Evolutionary conservation across 2,797 vertebrate species (phyloP).

Genomic region (Ciconia nigra): DNA sequence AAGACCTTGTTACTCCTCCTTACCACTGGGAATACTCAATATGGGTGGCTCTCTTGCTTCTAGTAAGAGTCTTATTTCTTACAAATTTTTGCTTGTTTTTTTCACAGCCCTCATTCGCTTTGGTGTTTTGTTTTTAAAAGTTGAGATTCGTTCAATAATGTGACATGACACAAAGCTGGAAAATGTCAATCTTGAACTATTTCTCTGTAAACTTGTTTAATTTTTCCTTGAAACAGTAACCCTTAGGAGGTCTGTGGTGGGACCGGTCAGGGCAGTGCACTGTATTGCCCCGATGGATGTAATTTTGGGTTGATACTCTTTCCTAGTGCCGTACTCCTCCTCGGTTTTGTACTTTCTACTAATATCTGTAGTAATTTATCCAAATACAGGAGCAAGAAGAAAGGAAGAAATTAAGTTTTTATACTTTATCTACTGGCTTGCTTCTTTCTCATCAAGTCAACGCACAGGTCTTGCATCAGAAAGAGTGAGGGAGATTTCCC

Average conservation of each 20-base stretch:
- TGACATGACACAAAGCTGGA: constrained; percentile 38
- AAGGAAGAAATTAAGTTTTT: neutral
- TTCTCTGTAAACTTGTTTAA: constrained; percentile 14
- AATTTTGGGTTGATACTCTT: neutral
- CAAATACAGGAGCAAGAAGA: neutral
- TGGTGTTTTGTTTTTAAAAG: neutral
- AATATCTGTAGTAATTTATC: neutral
- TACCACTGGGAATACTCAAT: neutral
- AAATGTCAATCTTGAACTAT: neutral
- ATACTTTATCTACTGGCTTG: neutral
- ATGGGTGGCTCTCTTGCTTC: neutral
- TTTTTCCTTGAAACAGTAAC: constrained; percentile 38
- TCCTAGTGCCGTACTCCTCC: neutral
- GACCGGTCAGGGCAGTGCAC: neutral
- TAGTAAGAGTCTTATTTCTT: neutral
- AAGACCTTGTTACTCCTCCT: neutral
- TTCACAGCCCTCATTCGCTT: neutral
- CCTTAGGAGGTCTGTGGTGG: neutral
- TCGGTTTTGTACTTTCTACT: neutral
- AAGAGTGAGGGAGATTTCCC: neutral
- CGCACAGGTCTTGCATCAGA: neutral
- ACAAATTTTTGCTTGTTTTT: neutral
- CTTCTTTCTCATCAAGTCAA: neutral
- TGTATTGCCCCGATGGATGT: neutral
- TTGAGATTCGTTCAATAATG: constrained; percentile 15